Evolutionary conservation across 2,113 vertebrate species (phyloP).

Genomic region (Petrocephalus microphthalmus): DNA sequence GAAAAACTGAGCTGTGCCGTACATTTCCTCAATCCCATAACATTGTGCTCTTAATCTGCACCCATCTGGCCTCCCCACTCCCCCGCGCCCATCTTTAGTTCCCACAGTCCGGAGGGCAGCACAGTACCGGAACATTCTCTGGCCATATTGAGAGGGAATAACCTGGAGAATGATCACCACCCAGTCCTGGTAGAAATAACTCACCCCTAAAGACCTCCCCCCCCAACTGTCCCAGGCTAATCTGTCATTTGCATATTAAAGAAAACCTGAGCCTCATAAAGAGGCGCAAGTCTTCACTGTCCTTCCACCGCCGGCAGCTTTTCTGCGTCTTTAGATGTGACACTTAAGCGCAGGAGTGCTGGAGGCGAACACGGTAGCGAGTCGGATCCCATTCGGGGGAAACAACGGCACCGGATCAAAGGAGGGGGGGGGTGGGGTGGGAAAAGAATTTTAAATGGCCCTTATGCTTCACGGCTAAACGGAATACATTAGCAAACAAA

Average conservation of each 20-base stretch:
- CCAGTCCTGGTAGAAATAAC: conserved; percentile 42
- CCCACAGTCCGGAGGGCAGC: conserved; percentile 25
- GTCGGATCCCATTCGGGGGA: not conserved
- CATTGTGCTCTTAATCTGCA: conserved; percentile 11
- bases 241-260: conserved; percentile 64
- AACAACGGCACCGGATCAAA: not conserved
- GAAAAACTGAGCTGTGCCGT: not conserved
- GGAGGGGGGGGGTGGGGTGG: not conserved
- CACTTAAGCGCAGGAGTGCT: conserved; percentile 41
- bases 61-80: not conserved
- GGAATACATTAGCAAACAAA: conserved; percentile 6
- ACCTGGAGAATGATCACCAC: conserved; percentile 35
- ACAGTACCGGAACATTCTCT: not conserved
- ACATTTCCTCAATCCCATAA: not conserved
- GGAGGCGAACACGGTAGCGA: conserved; percentile 32
- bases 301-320: conserved; percentile 23
- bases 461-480: not conserved
- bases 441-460: conserved; percentile 9
- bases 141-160: conserved; percentile 26
- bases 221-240: conserved; percentile 38
- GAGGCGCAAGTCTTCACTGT: conserved; percentile 47
- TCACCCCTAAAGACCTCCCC: conserved; percentile 40
- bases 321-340: conserved; percentile 45
- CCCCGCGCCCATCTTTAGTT: not conserved
- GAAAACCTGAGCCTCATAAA: conserved; percentile 45